These are phyloP conservation scores for Pangasius djambal DNA, from an alignment of 2,797 vertebrate genomes.

Conservation along the genomic window DNA sequence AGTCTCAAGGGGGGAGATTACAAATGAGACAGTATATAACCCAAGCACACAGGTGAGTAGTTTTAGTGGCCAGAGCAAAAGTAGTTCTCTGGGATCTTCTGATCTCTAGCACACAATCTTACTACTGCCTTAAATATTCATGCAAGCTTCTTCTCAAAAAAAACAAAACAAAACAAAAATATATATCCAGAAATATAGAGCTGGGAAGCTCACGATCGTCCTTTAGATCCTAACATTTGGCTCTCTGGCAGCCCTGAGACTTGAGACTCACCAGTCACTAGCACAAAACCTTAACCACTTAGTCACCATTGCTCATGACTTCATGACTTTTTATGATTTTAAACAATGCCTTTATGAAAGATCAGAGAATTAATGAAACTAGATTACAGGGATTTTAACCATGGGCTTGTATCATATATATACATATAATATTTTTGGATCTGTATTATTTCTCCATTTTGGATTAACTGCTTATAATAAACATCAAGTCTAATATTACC, in stretches of 20 bases:
- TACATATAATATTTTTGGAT: not conserved
- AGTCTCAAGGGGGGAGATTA: not conserved
- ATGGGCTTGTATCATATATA: not conserved
- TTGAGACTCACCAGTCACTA: not conserved
- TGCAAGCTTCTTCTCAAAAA: not conserved
- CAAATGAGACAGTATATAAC: not conserved
- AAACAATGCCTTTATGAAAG: not conserved
- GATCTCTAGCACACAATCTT: not conserved
- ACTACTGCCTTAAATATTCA: not conserved
- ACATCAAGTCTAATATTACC: not conserved
- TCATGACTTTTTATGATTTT: not conserved
- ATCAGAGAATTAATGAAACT: not conserved
- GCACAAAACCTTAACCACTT: not conserved
- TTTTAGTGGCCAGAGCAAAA: not conserved
- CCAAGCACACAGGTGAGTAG: not conserved
- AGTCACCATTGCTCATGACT: not conserved
- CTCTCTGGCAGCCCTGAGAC: not conserved
- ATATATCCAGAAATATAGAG: not conserved
- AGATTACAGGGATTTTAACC: not conserved
- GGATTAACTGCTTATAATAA: constrained; percentile 8
- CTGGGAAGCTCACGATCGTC: not conserved
- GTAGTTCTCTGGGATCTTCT: not conserved
- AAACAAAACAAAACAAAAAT: not conserved
- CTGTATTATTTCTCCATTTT: not conserved
- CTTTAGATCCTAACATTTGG: not conserved